Base-by-base conservation (phyloP, 2,113 vertebrate species). In the Eonycteris spelaea region DNA sequence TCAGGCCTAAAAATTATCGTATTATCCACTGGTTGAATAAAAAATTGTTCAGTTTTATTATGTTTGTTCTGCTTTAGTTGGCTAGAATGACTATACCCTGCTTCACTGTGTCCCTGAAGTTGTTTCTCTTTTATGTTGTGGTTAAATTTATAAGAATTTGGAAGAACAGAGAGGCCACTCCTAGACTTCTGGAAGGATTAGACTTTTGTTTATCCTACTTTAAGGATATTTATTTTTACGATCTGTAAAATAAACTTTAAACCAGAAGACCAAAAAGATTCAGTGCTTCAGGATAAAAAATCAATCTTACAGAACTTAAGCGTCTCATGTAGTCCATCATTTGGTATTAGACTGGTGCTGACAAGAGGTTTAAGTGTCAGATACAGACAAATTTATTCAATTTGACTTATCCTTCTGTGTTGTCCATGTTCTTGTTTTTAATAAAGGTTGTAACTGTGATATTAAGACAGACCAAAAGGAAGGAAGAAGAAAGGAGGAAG, bases 381-480 rank as follows among this genome's bases (percentile, higher is more conserved):
- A 57, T 70, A 74, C 16, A 86, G 28, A 79, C 13, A 79, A 65
- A 83, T 16, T 75, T 40, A 71, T 48, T 65, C 63, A 61, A 77
- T 87, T 87, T 82, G 5, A 92, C 40, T 92, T 94, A 9, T 84
- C 4, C 12, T 14, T 79, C 22, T 35, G 28, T 68, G 33, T 38
- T 75, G 13, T 82, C 48, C 35, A 45, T 95, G 71, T 95, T 94
- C 30, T 95, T 87, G 4, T 59, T 87, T 93, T 84, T 86, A 77
- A 19, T 90, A 45, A 86, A 80, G 28, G 84, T 96, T 85, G 51
- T 95, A 28, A 86, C 22, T 68, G 18, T 80, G 51, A 45, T 24
- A 43, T 59, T 80, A 38, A 91, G 88, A 61, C 13, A 43, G 13
- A 65, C 38, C 51, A 33, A 55, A 15, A 55, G 24, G 53, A 0